A percentile compares a stretch with the other conserved stretches of the same genome.
Conservation (phyloP, 1,140 invertebrate species). For the Drosophila bocki region DNA sequence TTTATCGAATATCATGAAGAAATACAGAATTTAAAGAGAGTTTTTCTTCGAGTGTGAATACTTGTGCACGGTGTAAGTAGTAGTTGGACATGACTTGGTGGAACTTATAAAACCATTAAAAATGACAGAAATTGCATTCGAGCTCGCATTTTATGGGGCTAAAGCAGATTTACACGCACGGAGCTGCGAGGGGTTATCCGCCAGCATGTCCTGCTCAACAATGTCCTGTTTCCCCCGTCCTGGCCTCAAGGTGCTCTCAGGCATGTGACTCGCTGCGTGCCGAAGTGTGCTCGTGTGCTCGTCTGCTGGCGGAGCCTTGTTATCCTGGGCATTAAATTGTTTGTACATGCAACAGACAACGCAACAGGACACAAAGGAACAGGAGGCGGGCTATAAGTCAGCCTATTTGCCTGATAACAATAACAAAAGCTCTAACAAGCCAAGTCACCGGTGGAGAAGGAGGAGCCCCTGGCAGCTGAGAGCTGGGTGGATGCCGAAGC, state of each 20-base stretch:
- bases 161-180: constrained; percentile 31
- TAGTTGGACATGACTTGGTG: constrained; percentile 39
- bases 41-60: not conserved
- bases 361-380: constrained; percentile 36
- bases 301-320: constrained; percentile 44
- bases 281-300: constrained; percentile 22
- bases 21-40: no score
- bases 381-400: constrained; percentile 53
- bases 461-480: constrained; percentile 1
- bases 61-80: constrained; percentile 6
- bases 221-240: constrained; percentile 6
- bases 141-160: constrained; percentile 44
- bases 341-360: constrained; percentile 63
- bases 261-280: constrained; percentile 50
- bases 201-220: constrained; percentile 21
- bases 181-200: constrained; percentile 17
- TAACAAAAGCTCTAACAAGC: constrained; percentile 56
- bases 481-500: not conserved
- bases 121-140: constrained; percentile 75
- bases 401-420: constrained; percentile 73
- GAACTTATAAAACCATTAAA: constrained; percentile 78
- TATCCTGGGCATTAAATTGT: constrained; percentile 76
- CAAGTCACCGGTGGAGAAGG: constrained; percentile 3
- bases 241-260: constrained; percentile 33
- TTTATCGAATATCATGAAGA: no score